Evolutionary conservation across 2,113 vertebrate species (phyloP).

Genomic region (Sinocyclocheilus grahami): DNA sequence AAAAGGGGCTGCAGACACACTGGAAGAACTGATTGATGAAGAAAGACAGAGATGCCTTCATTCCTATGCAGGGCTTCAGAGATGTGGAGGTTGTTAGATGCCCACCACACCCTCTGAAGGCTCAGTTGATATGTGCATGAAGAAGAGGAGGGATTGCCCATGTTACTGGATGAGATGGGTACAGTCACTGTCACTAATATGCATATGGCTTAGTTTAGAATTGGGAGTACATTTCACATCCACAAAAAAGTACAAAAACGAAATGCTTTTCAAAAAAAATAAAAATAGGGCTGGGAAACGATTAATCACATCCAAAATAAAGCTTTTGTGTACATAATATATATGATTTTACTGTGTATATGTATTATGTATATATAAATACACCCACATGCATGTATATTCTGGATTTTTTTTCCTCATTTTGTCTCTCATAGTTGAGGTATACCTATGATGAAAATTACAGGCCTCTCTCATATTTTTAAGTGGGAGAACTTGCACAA

Average conservation of each 20-base stretch:
- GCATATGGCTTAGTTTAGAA: not conserved
- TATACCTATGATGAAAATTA: too few species aligned
- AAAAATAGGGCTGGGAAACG: too few species aligned
- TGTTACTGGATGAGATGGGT: not conserved
- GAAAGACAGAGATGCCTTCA: not conserved
- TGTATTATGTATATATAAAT: too few species aligned
- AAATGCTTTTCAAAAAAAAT: not conserved
- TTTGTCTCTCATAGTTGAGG: too few species aligned
- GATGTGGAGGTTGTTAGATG: slow-evolving; percentile 12
- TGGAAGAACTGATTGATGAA: slow-evolving; percentile 31
- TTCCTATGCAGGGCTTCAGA: not conserved
- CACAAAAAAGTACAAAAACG: not conserved
- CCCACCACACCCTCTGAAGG: slow-evolving; percentile 18
- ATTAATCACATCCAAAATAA: too few species aligned
- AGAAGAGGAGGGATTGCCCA: not conserved
- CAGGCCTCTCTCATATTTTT: too few species aligned
- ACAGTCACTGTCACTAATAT: slow-evolving; percentile 5
- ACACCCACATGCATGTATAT: too few species aligned
- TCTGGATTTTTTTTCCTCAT: too few species aligned
- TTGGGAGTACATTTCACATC: not conserved
- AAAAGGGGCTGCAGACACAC: slow-evolving; percentile 17
- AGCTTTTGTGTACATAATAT: too few species aligned
- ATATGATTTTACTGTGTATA: too few species aligned
- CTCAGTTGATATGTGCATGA: slow-evolving; percentile 21
- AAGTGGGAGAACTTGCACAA: too few species aligned